Evolutionary conservation across 2,888 invertebrate genomes (phyloP).

Genomic region (Ryuthela nishihirai): DNA sequence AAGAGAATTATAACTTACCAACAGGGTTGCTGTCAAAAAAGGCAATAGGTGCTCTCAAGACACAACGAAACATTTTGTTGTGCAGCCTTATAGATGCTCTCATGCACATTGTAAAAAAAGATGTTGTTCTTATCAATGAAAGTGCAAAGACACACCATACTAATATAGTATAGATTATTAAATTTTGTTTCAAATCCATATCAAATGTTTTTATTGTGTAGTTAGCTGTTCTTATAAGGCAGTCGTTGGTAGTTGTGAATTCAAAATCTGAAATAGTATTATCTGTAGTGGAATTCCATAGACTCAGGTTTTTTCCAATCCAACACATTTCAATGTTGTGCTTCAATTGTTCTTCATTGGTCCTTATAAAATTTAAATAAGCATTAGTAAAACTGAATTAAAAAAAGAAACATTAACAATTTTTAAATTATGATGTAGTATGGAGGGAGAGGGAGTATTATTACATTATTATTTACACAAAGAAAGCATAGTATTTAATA

Average conservation of each 20-base stretch:
- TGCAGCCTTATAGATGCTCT: slow-evolving; percentile 40
- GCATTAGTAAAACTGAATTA: not conserved
- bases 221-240: no score
- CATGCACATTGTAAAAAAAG: slow-evolving; percentile 43
- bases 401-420: not conserved
- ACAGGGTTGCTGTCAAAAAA: slow-evolving; percentile 56
- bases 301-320: no score
- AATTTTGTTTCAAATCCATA: not conserved
- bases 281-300: no score
- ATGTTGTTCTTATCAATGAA: slow-evolving; percentile 36
- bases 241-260: no score
- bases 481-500: no score
- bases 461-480: no score
- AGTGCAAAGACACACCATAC: slow-evolving; percentile 33
- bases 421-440: not conserved
- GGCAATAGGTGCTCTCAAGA: slow-evolving; percentile 50
- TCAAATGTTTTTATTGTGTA: not conserved
- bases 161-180: slow-evolving; percentile 27
- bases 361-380: slow-evolving; percentile 8
- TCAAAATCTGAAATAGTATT: no score
- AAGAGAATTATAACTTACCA: slow-evolving; percentile 45
- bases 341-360: slow-evolving; percentile 20
- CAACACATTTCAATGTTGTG: slow-evolving; percentile 26
- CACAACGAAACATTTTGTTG: slow-evolving; percentile 45
- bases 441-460: no score